A percentile compares a stretch with the other conserved stretches of the same genome.
phyloP scores from a whole-genome alignment of 64 coral and sea anemone genomes.

The Hydrozoanthus tunicans region DNA sequence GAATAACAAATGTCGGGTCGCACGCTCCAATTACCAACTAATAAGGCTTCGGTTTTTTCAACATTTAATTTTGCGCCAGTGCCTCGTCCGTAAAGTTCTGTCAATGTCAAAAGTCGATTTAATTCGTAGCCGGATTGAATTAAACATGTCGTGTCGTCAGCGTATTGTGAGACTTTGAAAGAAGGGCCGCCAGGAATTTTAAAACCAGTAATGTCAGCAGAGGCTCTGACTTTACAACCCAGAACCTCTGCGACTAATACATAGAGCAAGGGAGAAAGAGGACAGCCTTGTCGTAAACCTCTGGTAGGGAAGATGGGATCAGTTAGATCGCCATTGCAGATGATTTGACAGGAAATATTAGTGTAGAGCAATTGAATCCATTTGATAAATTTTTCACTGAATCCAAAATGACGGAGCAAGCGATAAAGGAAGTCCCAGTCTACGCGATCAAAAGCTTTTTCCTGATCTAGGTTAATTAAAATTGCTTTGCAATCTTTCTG shows the following conservation, averaged over 20 bases:
- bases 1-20: too few relatives aligned
- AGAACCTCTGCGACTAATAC: not conserved
- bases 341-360: not conserved
- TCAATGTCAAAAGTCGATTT: not conserved
- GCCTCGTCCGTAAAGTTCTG: not conserved
- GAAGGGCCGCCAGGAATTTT: not conserved
- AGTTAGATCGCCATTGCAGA: not conserved
- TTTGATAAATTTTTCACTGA: not conserved
- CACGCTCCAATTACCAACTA: too few relatives aligned
- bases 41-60: not conserved
- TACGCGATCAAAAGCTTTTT: too few relatives aligned
- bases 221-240: not conserved
- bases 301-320: not conserved
- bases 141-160: conserved; percentile 35
- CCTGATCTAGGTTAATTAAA: too few relatives aligned
- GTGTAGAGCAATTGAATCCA: not conserved
- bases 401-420: not conserved
- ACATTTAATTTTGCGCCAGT: conserved; percentile 26
- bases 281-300: conserved; percentile 8
- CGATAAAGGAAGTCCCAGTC: too few relatives aligned
- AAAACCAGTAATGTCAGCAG: not conserved
- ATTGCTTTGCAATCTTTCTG: too few relatives aligned
- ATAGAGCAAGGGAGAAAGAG: not conserved
- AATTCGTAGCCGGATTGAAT: not conserved
- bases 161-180: not conserved